Evolutionary conservation across 2,888 invertebrate genomes (phyloP).

Genomic region (Nymphalis urticae): DNA sequence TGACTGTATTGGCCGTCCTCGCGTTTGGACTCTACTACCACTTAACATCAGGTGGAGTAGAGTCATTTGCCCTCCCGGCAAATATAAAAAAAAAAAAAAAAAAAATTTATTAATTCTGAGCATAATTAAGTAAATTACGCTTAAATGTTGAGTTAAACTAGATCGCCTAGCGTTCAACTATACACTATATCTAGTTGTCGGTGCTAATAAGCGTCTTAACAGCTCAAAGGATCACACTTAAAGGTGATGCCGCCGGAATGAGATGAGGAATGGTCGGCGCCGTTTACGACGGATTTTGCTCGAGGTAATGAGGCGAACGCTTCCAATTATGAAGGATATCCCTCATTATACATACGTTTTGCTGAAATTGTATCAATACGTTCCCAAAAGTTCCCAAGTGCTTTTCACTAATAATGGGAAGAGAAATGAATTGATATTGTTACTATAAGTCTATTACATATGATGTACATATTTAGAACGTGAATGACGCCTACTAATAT

Average conservation of each 20-base stretch:
- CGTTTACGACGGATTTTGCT: conserved; percentile 33
- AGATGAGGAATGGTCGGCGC: conserved; percentile 32
- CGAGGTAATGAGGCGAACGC: conserved; percentile 29
- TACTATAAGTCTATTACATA: neutral
- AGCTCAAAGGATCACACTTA: conserved; percentile 39
- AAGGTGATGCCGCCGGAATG: conserved; percentile 28
- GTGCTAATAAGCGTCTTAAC: conserved; percentile 36
- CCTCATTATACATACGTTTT: conserved; percentile 13
- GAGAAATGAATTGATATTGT: neutral
- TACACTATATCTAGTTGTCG: conserved; percentile 20
- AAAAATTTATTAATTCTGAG: conserved; percentile 12
- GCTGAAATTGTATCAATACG: neutral
- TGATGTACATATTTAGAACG: too few relatives aligned
- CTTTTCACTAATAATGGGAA: neutral
- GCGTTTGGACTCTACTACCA: too few relatives aligned
- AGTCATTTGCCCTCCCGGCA: too few relatives aligned
- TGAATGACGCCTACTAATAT: too few relatives aligned
- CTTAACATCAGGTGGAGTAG: too few relatives aligned
- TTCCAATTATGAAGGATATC: conserved; percentile 35
- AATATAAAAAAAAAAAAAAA: too few relatives aligned
- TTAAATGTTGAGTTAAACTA: conserved; percentile 18
- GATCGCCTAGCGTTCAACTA: conserved; percentile 20
- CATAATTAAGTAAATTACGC: conserved; percentile 8
- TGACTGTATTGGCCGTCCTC: too few relatives aligned
- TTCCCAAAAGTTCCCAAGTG: neutral